phyloP scores from a whole-genome alignment of 2,888 invertebrate species.

The Tolmerus cingulatus region DNA sequence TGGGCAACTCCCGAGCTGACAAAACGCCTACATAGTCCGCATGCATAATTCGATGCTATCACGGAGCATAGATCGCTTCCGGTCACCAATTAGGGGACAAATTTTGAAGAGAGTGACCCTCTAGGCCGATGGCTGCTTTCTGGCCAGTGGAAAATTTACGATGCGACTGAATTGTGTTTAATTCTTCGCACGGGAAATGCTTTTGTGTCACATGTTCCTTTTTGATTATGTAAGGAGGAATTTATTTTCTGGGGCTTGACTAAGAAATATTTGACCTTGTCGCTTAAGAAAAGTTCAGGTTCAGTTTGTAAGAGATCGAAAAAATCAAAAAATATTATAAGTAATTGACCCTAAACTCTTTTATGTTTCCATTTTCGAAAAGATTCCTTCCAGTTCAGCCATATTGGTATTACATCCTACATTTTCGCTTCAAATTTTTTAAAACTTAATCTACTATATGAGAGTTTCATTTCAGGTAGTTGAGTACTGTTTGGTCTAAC shows the following conservation, averaged over 20 bases:
- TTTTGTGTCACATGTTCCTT: background rate
- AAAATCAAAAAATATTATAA: too few relatives aligned
- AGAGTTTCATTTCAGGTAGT: too few relatives aligned
- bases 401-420: too few relatives aligned
- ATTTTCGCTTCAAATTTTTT: too few relatives aligned
- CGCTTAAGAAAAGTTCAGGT: too few relatives aligned
- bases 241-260: background rate
- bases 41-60: background rate
- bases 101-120: slow-evolving; percentile 10
- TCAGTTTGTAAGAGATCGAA: too few relatives aligned
- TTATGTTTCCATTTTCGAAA: too few relatives aligned
- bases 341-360: too few relatives aligned
- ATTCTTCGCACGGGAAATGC: background rate
- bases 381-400: too few relatives aligned
- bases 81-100: slow-evolving; percentile 1
- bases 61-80: background rate
- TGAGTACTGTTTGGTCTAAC: too few relatives aligned
- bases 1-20: background rate
- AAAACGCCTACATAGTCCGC: slow-evolving; percentile 2
- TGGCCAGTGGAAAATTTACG: background rate
- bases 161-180: background rate
- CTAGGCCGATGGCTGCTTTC: background rate
- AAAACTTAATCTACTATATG: too few relatives aligned
- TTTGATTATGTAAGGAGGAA: background rate
- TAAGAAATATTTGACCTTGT: background rate